A percentile compares a stretch with the other conserved stretches of the same genome.
Evolutionary conservation across 1,140 invertebrate genomes (phyloP).

Genomic region (Linepithema humile): DNA sequence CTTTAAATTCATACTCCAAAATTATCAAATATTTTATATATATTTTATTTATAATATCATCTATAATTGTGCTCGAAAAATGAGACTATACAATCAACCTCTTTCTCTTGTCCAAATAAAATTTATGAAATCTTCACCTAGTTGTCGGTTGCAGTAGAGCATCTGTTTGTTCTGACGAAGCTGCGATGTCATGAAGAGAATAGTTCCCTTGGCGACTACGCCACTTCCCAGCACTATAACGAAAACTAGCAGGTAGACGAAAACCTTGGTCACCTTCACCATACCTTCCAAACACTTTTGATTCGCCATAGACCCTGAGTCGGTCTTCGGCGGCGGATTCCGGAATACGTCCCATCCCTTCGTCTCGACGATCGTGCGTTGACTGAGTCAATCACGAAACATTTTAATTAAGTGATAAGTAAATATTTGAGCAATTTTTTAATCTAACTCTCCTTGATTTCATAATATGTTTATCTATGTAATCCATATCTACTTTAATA

Average conservation of each 20-base stretch:
- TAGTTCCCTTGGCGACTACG: slow-evolving; percentile 93
- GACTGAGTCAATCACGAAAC: slow-evolving; percentile 85
- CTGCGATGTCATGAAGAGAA: slow-evolving; percentile 96
- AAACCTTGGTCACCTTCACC: slow-evolving; percentile 93
- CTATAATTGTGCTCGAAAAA: no score
- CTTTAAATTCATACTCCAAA: background rate
- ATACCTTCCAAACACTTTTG: slow-evolving; percentile 94
- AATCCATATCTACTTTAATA: no score
- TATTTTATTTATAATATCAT: no score
- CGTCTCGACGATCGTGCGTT: slow-evolving; percentile 92
- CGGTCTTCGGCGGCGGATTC: slow-evolving; percentile 93
- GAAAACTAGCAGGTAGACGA: slow-evolving; percentile 94
- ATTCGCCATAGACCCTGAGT: slow-evolving; percentile 94
- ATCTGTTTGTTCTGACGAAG: slow-evolving; percentile 90
- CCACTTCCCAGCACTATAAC: slow-evolving; percentile 92
- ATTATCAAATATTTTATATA: no score
- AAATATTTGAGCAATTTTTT: background rate
- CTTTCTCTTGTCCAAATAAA: background rate
- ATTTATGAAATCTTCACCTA: slow-evolving; percentile 86
- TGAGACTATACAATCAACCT: background rate
- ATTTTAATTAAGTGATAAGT: background rate
- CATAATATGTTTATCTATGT: no score
- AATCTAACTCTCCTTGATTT: background rate
- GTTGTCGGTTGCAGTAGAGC: slow-evolving; percentile 92
- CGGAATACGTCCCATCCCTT: slow-evolving; percentile 98